Conservation (phyloP, 2,113 vertebrate genomes). For the Origma solitaria region DNA sequence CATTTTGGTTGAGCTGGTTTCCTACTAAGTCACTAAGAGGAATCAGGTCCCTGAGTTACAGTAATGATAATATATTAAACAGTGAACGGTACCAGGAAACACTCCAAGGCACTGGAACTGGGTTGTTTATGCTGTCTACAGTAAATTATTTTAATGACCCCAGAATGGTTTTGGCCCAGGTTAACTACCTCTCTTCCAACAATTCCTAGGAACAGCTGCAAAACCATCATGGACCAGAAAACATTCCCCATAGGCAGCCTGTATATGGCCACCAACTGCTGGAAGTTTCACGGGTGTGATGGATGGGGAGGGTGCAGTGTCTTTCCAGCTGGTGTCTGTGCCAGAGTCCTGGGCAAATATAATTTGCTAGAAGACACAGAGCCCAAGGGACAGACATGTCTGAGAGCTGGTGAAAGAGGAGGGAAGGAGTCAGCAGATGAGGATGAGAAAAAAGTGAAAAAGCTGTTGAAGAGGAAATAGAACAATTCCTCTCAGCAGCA, state of each 20-base stretch:
- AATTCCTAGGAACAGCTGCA: conserved; percentile 12
- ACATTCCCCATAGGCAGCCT: background rate
- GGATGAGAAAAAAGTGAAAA: background rate
- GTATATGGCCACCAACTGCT: background rate
- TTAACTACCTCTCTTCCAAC: conserved; percentile 1
- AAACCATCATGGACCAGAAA: background rate
- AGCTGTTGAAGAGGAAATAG: background rate
- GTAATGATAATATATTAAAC: background rate
- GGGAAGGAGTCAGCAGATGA: background rate
- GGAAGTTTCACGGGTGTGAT: background rate
- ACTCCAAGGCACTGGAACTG: background rate
- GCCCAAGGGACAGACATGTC: background rate
- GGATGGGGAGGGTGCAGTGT: background rate
- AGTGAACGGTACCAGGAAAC: conserved; percentile 15
- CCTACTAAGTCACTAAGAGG: background rate
- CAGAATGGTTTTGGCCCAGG: background rate
- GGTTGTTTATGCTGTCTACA: background rate
- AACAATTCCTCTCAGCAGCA: background rate
- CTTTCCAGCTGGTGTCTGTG: background rate
- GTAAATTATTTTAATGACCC: conserved; percentile 3
- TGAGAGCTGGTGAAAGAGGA: background rate
- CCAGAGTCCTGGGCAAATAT: background rate
- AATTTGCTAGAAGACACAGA: background rate
- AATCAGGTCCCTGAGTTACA: background rate
- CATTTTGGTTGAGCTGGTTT: background rate